phyloP scores from a whole-genome alignment of 1,140 invertebrate species.

The Leptinotarsa undecemlineata region DNA sequence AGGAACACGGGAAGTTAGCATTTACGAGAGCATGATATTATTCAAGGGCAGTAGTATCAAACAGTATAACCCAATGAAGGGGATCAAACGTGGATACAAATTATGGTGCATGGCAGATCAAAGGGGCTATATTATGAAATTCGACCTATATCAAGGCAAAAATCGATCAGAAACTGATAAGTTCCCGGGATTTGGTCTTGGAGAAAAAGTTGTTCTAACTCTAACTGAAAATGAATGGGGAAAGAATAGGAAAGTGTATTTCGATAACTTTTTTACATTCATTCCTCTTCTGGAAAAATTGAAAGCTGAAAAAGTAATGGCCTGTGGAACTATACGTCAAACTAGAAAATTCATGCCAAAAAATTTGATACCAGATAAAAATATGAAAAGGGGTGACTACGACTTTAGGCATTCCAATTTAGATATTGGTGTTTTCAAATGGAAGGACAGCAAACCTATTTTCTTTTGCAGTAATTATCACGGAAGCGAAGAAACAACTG shows the following conservation, averaged over 20 bases:
- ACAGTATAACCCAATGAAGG: constrained; percentile 1
- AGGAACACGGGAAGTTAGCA: neutral
- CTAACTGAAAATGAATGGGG: neutral
- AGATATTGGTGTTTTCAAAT: neutral
- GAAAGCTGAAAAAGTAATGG: neutral
- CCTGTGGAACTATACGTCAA: neutral
- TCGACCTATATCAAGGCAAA: neutral
- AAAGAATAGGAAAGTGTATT: neutral
- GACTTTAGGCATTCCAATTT: neutral
- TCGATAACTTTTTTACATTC: neutral
- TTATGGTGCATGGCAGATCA: neutral
- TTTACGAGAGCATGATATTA: neutral
- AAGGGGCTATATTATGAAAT: neutral
- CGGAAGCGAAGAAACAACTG: neutral
- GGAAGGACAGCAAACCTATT: neutral
- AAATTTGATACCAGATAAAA: neutral
- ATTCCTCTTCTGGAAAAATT: constrained; percentile 2
- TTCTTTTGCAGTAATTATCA: neutral
- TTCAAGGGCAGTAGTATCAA: neutral
- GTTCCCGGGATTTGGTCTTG: neutral
- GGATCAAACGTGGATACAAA: neutral
- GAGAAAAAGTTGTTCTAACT: neutral
- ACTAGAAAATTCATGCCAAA: neutral
- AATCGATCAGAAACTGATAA: neutral
- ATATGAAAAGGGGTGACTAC: neutral